Percentiles rank a stretch among this genome's conserved stretches.
phyloP scores from a whole-genome alignment of 2,113 vertebrate species.

The Thunnus thynnus region DNA sequence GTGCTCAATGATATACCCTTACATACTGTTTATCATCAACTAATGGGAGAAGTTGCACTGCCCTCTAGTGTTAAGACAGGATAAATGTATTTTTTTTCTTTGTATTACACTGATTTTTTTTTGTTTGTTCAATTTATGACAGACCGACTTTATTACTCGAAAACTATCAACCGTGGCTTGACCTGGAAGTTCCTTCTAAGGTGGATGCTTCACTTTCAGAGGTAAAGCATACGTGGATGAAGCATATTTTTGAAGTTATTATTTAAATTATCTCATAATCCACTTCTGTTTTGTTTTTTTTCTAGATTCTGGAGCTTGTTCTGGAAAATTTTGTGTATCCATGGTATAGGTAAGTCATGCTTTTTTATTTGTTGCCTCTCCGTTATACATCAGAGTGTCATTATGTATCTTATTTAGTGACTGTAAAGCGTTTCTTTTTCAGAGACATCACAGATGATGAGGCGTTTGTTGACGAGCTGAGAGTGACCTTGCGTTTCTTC shows the following conservation, averaged over 20 bases:
- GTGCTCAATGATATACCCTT: neutral
- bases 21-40: neutral
- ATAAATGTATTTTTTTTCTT: neutral
- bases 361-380: conserved; percentile 6
- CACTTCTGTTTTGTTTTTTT: conserved; percentile 7
- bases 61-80: conserved; percentile 40
- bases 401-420: neutral
- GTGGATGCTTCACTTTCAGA: conserved; percentile 96
- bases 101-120: neutral
- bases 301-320: conserved; percentile 95
- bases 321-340: conserved; percentile 98
- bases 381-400: neutral
- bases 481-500: conserved; percentile 92
- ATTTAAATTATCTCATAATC: neutral
- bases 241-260: neutral
- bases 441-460: conserved; percentile 97
- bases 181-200: conserved; percentile 94
- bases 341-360: conserved; percentile 93
- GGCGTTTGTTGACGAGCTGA: conserved; percentile 95
- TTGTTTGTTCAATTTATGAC: conserved; percentile 39
- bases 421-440: conserved; percentile 59
- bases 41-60: conserved; percentile 11
- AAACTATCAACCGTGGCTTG: conserved; percentile 97
- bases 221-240: conserved; percentile 78
- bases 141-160: conserved; percentile 95